These are phyloP conservation scores for Cotesia chilonis DNA, from an alignment of 1,140 invertebrate genomes.

Conservation along the genomic window DNA sequence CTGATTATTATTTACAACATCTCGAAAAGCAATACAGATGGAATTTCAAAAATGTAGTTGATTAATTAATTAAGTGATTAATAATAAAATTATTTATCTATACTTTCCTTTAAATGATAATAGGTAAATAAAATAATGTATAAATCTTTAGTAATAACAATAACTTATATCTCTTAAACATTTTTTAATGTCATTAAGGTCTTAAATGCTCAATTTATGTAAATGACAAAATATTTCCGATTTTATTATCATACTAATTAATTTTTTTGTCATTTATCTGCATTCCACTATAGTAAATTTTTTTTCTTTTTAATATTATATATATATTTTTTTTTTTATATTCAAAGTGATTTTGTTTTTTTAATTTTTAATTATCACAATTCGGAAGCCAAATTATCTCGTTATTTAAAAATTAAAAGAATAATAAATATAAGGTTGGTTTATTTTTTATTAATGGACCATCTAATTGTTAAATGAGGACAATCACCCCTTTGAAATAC, in stretches of 20 bases:
- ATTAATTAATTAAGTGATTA: too few relatives aligned
- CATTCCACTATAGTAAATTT: constrained; percentile 7
- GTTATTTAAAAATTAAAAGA: too few relatives aligned
- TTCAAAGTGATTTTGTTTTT: too few relatives aligned
- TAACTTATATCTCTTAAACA: background rate
- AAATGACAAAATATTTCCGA: constrained; percentile 20
- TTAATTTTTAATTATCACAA: too few relatives aligned
- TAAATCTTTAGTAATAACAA: background rate
- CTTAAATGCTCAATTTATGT: constrained; percentile 5
- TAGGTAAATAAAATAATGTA: background rate
- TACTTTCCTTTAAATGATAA: too few relatives aligned
- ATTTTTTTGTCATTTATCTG: constrained; percentile 9
- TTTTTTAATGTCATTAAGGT: background rate
- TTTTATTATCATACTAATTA: background rate
- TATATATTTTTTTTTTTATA: background rate
- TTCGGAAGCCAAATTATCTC: too few relatives aligned
- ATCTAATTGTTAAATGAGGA: constrained; percentile 2
- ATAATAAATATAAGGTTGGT: background rate
- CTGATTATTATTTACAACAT: background rate
- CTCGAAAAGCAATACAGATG: background rate
- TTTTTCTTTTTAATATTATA: constrained; percentile 5
- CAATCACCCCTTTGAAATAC: constrained; percentile 31
- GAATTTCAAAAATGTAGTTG: background rate
- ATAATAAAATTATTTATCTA: too few relatives aligned
- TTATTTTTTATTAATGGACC: constrained; percentile 9